Evolutionary conservation across 2,797 vertebrate species (phyloP).

Genomic region (Gila robusta): DNA sequence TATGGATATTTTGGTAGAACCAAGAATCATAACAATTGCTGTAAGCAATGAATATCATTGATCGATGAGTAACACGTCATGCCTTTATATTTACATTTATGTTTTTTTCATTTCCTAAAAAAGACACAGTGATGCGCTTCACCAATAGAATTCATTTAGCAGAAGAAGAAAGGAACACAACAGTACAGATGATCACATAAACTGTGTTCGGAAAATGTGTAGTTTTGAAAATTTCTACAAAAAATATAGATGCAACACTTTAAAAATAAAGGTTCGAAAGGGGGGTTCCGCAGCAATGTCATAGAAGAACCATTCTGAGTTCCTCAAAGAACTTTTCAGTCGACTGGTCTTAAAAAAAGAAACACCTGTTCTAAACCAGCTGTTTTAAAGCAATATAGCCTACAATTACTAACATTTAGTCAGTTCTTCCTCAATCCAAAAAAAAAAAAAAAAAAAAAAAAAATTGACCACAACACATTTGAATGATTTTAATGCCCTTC

Average conservation of each 20-base stretch:
- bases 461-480: not conserved
- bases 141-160: not conserved
- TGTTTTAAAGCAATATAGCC: not conserved
- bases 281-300: no score
- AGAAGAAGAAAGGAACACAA: not conserved
- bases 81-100: not conserved
- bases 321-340: no score
- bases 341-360: no score
- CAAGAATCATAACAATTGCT: not conserved
- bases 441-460: not conserved
- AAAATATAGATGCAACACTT: no score
- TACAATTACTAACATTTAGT: not conserved
- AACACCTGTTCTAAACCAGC: not conserved
- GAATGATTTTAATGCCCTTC: not conserved
- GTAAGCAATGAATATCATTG: not conserved
- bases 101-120: not conserved
- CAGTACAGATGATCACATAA: not conserved
- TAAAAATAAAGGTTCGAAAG: no score
- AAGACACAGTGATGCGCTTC: not conserved
- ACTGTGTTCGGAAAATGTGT: not conserved
- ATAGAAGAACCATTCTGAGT: no score
- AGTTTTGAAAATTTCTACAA: not conserved
- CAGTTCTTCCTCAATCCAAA: not conserved
- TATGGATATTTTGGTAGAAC: not conserved
- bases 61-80: not conserved